Evolutionary conservation across 2,797 vertebrate species (phyloP).

Genomic region (Mus spretus): DNA sequence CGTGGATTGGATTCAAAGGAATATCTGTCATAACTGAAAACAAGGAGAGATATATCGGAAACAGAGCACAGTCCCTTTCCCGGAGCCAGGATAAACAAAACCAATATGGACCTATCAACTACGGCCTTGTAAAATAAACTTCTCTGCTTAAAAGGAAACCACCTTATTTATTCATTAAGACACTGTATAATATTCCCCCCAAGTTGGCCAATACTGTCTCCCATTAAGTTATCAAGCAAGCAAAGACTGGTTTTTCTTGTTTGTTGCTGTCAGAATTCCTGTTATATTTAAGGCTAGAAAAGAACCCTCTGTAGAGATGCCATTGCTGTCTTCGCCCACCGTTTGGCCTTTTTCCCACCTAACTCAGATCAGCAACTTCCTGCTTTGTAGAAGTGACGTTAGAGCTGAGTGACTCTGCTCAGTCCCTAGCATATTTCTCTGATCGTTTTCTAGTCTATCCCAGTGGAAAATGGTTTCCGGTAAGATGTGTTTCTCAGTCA

Average conservation of each 20-base stretch:
- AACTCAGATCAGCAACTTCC: background rate
- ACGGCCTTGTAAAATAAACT: constrained; percentile 84
- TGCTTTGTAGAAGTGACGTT: background rate
- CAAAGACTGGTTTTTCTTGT: constrained; percentile 58
- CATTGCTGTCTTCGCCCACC: background rate
- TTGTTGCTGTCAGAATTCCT: background rate
- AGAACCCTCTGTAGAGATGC: background rate
- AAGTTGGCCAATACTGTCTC: constrained; percentile 60
- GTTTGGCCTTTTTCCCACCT: background rate
- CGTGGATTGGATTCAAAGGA: constrained; percentile 87
- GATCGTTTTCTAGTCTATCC: background rate
- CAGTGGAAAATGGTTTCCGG: background rate
- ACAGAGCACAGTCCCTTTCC: constrained; percentile 83
- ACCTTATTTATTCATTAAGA: constrained; percentile 80
- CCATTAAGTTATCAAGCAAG: constrained; percentile 49
- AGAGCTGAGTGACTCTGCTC: background rate
- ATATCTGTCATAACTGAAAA: constrained; percentile 87
- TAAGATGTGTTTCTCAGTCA: constrained; percentile 20
- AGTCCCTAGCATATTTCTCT: background rate
- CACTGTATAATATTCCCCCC: constrained; percentile 68
- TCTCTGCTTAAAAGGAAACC: constrained; percentile 80
- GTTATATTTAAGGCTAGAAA: background rate
- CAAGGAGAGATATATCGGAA: constrained; percentile 88
- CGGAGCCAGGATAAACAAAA: constrained; percentile 87
- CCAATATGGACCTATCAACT: constrained; percentile 83